A percentile compares a stretch with the other conserved stretches of the same genome.
Conservation (phyloP, 2,797 vertebrate genomes). For the Adrianichthys oophorus region DNA sequence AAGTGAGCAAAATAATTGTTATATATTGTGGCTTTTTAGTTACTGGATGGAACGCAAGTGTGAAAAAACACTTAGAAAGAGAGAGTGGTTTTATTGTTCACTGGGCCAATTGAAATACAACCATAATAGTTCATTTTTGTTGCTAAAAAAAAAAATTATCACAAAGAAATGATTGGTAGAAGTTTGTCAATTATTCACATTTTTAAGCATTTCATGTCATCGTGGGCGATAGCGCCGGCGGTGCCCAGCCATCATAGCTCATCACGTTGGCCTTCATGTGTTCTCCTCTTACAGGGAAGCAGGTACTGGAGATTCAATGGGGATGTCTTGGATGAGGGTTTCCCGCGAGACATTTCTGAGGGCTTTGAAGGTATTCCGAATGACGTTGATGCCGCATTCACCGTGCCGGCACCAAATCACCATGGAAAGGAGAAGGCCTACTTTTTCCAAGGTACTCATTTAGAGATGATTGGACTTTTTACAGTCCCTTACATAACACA, state of each 20-base stretch:
- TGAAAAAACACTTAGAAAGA: too few relatives aligned
- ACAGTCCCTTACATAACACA: neutral
- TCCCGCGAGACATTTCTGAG: conserved; percentile 83
- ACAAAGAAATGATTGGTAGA: neutral
- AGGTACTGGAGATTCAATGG: conserved; percentile 93
- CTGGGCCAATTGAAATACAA: neutral
- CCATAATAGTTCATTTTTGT: neutral
- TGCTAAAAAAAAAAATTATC: neutral
- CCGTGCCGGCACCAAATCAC: conserved; percentile 84
- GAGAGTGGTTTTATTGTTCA: too few relatives aligned
- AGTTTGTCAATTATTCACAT: neutral
- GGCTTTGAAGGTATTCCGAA: conserved; percentile 86
- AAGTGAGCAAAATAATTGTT: conserved; percentile 76
- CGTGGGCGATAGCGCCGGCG: too few relatives aligned
- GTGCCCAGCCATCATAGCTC: neutral
- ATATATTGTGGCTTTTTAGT: neutral
- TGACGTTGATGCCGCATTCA: conserved; percentile 83
- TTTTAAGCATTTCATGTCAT: neutral
- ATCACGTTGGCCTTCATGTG: neutral
- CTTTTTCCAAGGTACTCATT: conserved; percentile 90
- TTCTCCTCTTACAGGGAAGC: conserved; percentile 75
- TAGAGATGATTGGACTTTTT: neutral
- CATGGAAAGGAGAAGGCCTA: conserved; percentile 85
- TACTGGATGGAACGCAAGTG: too few relatives aligned
- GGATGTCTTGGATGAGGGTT: conserved; percentile 80